A percentile compares a stretch with the other conserved stretches of the same genome.
phyloP scores from a whole-genome alignment of 1,140 invertebrate species.

The Drosophila albomicans region DNA sequence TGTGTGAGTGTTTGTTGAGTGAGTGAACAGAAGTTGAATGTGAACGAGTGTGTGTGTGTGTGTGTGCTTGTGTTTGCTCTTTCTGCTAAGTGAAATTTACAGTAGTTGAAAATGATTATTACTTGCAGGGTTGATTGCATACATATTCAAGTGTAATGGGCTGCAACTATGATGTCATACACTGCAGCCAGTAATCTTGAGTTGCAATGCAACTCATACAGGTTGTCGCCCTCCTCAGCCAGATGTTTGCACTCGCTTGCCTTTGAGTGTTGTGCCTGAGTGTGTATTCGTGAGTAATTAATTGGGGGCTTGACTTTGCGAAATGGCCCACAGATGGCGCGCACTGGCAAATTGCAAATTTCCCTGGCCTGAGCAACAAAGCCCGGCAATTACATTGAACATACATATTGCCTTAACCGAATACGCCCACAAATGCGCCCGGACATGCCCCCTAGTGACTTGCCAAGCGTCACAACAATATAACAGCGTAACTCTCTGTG shows the following conservation, averaged over 20 bases:
- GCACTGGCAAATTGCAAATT: conserved; percentile 43
- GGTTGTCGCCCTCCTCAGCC: conserved; percentile 33
- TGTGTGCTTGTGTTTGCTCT: conserved; percentile 41
- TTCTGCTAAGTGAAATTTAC: conserved; percentile 31
- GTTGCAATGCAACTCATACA: conserved; percentile 20
- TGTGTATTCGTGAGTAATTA: conserved; percentile 4
- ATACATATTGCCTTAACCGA: conserved; percentile 38
- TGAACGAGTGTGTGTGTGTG: not conserved
- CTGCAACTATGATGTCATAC: conserved; percentile 6
- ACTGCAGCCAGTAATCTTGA: not conserved
- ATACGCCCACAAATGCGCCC: conserved; percentile 57
- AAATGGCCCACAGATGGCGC: conserved; percentile 59
- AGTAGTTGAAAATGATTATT: conserved; percentile 30
- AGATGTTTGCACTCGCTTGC: not conserved
- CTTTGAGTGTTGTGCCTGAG: not conserved
- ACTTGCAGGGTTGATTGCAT: conserved; percentile 12
- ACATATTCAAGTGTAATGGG: not conserved
- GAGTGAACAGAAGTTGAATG: conserved; percentile 10
- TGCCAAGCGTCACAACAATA: conserved; percentile 40
- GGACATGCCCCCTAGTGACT: conserved; percentile 50
- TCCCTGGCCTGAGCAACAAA: conserved; percentile 41
- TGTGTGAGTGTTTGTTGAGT: conserved; percentile 24
- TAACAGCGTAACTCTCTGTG: not conserved
- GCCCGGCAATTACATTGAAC: conserved; percentile 49
- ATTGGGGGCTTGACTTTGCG: conserved; percentile 39